Evolutionary conservation across 2,888 invertebrate species (phyloP).

Genomic region (Lordiphosa fenestrarum): DNA sequence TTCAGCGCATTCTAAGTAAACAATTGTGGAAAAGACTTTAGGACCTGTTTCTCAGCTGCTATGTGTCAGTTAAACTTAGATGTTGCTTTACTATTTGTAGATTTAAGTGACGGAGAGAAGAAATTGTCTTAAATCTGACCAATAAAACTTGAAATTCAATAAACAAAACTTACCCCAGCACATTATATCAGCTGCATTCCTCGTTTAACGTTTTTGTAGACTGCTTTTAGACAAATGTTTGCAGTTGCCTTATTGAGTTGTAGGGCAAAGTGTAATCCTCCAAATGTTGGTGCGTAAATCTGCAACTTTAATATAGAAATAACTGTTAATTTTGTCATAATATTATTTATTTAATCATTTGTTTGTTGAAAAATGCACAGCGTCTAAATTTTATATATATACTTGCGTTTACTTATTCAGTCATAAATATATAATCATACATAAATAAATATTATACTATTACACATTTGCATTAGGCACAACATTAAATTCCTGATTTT

Average conservation of each 20-base stretch:
- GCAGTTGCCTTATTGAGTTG: constrained; percentile 4
- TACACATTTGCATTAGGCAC: constrained; percentile 62
- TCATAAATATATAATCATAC: constrained; percentile 32
- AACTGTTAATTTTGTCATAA: constrained; percentile 9
- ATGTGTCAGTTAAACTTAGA: too few species aligned
- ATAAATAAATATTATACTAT: constrained; percentile 15
- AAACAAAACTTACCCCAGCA: constrained; percentile 1
- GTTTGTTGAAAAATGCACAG: constrained; percentile 18
- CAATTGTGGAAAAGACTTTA: too few species aligned
- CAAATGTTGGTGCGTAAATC: constrained; percentile 17
- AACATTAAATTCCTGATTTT: constrained; percentile 63
- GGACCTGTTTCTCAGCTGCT: too few species aligned
- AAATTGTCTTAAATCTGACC: too few species aligned
- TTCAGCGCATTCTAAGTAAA: too few species aligned
- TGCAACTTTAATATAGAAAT: constrained; percentile 40
- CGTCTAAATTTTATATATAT: constrained; percentile 25
- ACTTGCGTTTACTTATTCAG: constrained; percentile 20
- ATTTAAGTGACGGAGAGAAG: too few species aligned
- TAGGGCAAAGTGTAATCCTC: constrained; percentile 1
- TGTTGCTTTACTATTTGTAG: too few species aligned
- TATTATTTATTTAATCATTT: constrained; percentile 13
- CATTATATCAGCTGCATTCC: neutral
- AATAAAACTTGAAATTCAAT: neutral
- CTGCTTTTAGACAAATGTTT: constrained; percentile 17
- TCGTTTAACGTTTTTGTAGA: constrained; percentile 10